These are phyloP conservation scores for Telmatochromis sp. DNA, from an alignment of 2,113 vertebrate genomes.

Conservation along the genomic window DNA sequence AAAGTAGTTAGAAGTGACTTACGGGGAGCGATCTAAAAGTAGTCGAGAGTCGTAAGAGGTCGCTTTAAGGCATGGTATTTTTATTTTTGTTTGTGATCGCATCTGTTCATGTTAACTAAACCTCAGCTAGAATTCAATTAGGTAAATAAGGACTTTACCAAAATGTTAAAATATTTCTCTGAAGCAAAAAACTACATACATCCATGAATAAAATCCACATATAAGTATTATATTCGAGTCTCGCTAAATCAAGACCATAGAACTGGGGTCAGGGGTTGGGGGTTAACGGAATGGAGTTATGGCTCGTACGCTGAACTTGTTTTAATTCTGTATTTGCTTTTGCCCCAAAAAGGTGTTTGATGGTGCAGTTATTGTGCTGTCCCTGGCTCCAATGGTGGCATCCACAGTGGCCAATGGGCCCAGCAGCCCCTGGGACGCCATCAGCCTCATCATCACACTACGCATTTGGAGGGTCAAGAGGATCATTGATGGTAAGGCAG, in stretches of 20 bases:
- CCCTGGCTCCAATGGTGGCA: slow-evolving; percentile 98
- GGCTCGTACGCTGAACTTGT: not conserved
- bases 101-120: not conserved
- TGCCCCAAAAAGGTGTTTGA: slow-evolving; percentile 85
- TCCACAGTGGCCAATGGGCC: slow-evolving; percentile 97
- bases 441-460: slow-evolving; percentile 96
- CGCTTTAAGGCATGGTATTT: not conserved
- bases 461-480: slow-evolving; percentile 96
- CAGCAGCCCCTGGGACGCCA: slow-evolving; percentile 97
- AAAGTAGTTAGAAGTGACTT: not conserved
- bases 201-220: not conserved
- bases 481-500: slow-evolving; percentile 89
- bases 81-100: not conserved
- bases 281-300: not conserved
- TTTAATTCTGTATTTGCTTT: not conserved
- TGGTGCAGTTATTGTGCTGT: slow-evolving; percentile 92
- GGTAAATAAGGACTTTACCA: not conserved
- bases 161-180: not conserved
- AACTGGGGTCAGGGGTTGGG: not conserved
- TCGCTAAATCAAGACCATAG: not conserved
- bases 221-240: not conserved
- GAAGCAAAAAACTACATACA: not conserved
- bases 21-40: not conserved
- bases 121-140: not conserved
- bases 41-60: not conserved